Evolutionary conservation across 2,888 invertebrate species (phyloP).

Genomic region (Heteropelma amictum): DNA sequence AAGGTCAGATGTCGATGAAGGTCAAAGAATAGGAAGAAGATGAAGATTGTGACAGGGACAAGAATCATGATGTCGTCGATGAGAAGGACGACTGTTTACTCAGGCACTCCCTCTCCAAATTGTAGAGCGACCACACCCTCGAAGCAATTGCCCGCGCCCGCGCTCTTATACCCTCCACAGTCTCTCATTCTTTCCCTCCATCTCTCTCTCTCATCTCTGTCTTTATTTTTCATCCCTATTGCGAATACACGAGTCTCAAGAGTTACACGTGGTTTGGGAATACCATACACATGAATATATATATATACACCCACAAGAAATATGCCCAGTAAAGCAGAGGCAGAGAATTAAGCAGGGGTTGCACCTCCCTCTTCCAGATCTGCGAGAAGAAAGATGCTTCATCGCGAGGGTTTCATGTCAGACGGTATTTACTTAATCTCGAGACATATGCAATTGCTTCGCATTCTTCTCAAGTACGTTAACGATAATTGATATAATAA

Average conservation of each 20-base stretch:
- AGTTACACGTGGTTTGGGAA: constrained; percentile 39
- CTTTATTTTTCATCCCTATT: not conserved
- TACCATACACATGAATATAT: not conserved
- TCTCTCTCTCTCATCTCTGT: constrained; percentile 4
- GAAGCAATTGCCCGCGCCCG: constrained; percentile 56
- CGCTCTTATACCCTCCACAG: constrained; percentile 61
- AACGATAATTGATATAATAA: not conserved
- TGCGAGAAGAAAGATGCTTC: constrained; percentile 31
- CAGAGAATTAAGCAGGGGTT: constrained; percentile 4
- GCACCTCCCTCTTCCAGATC: constrained; percentile 21
- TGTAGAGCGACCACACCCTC: constrained; percentile 73
- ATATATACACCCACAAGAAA: not conserved
- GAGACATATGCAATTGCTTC: constrained; percentile 1
- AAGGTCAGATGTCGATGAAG: constrained; percentile 12
- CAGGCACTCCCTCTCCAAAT: constrained; percentile 74
- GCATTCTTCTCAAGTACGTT: not conserved
- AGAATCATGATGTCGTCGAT: constrained; percentile 46
- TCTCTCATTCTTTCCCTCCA: constrained; percentile 15
- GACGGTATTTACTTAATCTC: not conserved
- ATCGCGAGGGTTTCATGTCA: not conserved
- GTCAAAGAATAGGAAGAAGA: constrained; percentile 49
- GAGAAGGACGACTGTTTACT: constrained; percentile 70
- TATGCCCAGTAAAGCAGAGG: constrained; percentile 10
- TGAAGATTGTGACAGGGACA: constrained; percentile 22
- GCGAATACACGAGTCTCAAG: constrained; percentile 23